These are phyloP conservation scores for Torymus auratus DNA, from an alignment of 2,888 invertebrate species.

Conservation along the genomic window DNA sequence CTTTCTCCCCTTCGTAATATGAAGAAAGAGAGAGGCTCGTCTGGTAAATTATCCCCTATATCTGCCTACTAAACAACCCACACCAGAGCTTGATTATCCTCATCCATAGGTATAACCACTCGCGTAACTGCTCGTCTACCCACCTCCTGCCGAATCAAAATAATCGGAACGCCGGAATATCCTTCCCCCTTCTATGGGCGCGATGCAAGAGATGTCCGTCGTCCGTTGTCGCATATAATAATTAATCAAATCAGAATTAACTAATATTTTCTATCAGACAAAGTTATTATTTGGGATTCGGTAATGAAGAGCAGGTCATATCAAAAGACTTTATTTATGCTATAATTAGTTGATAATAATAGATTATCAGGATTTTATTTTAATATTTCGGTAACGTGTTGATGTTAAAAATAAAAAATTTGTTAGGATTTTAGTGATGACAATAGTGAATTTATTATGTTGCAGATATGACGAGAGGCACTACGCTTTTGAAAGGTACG, in stretches of 20 bases:
- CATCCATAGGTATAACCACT: conserved; percentile 66
- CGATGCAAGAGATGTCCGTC: background rate
- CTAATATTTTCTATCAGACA: too few relatives aligned
- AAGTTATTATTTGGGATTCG: too few relatives aligned
- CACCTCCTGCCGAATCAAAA: conserved; percentile 69
- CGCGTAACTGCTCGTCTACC: conserved; percentile 68
- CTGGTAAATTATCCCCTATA: conserved; percentile 73
- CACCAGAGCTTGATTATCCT: conserved; percentile 71
- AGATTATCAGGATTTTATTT: too few relatives aligned
- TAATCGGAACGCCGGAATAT: conserved; percentile 65
- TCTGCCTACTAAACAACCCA: conserved; percentile 70
- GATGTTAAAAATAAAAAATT: background rate
- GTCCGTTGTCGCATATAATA: too few relatives aligned
- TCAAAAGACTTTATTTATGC: too few relatives aligned
- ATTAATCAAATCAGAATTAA: too few relatives aligned
- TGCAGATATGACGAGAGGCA: conserved; percentile 77
- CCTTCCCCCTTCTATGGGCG: conserved; percentile 54
- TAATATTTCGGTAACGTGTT: background rate
- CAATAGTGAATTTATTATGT: conserved; percentile 68
- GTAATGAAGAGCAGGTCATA: too few relatives aligned
- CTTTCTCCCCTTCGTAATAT: background rate
- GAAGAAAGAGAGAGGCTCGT: conserved; percentile 61
- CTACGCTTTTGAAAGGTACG: conserved; percentile 76
- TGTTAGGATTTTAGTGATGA: conserved; percentile 57
- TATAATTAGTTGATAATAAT: too few relatives aligned